A percentile compares a stretch with the other conserved stretches of the same genome.
These are phyloP conservation scores for Leptodactylus fallax DNA, from an alignment of 2,797 vertebrate genomes.

Conservation along the genomic window DNA sequence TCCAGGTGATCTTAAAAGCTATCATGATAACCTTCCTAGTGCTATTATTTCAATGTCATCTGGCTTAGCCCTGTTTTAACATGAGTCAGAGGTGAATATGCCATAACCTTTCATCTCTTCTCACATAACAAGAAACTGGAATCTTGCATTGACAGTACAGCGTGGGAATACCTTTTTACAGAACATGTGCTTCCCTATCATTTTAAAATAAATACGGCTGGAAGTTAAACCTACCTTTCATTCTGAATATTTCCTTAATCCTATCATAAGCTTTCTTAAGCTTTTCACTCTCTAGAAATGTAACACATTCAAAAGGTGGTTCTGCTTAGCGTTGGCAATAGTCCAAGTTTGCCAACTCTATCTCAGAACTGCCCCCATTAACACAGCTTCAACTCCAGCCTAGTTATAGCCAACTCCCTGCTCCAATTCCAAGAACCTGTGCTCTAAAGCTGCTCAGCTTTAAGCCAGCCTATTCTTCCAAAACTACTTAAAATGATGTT, in stretches of 20 bases:
- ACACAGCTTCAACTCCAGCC: neutral
- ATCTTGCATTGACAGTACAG: neutral
- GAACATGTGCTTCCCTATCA: conserved; percentile 24
- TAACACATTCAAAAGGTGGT: conserved; percentile 12
- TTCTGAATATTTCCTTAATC: conserved; percentile 25
- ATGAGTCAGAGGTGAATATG: conserved; percentile 26
- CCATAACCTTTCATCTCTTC: conserved; percentile 29
- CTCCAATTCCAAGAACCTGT: neutral
- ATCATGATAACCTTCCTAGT: conserved; percentile 9
- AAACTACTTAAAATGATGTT: neutral
- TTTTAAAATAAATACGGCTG: conserved; percentile 20
- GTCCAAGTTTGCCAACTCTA: neutral
- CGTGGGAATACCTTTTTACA: conserved; percentile 13
- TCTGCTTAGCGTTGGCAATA: conserved; percentile 28
- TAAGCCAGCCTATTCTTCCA: neutral
- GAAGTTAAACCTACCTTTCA: conserved; percentile 32
- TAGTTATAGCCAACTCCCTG: neutral
- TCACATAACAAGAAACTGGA: conserved; percentile 15
- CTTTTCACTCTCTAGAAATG: conserved; percentile 24
- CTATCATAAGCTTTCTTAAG: conserved; percentile 30
- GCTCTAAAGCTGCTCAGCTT: neutral
- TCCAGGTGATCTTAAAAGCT: conserved; percentile 10
- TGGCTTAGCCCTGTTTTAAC: conserved; percentile 21
- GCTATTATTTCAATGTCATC: conserved; percentile 21
- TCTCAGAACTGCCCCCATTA: neutral